Evolutionary conservation across 2,797 vertebrate genomes (phyloP).

Genomic region (Gallinago nigripennis): DNA sequence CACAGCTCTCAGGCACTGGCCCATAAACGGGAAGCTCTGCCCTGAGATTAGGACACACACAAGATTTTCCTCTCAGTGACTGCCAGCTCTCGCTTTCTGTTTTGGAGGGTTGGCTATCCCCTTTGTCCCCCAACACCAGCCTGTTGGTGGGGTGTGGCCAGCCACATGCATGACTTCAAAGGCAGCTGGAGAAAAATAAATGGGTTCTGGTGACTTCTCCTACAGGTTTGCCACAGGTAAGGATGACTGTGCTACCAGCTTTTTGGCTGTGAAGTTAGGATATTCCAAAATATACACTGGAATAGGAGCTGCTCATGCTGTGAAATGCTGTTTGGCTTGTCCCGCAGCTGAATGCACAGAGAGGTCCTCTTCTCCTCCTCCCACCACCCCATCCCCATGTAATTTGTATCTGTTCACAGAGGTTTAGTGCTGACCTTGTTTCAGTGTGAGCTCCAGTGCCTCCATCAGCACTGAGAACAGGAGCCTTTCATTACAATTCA

Average conservation of each 20-base stretch:
- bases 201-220: background rate
- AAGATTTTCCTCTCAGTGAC: background rate
- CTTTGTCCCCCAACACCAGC: background rate
- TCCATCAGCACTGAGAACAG: background rate
- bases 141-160: background rate
- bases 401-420: background rate
- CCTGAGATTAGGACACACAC: background rate
- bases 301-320: background rate
- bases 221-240: background rate
- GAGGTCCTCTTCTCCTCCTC: background rate
- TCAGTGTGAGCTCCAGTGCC: background rate
- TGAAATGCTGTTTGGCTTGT: background rate
- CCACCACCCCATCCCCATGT: no score
- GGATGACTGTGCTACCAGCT: background rate
- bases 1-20: background rate
- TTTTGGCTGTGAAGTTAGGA: background rate
- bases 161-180: background rate
- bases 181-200: background rate
- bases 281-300: background rate
- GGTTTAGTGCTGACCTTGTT: background rate
- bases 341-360: fast-evolving
- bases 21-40: background rate
- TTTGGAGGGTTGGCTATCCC: background rate
- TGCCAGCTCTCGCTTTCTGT: background rate
- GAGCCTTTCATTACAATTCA: background rate